phyloP scores from a whole-genome alignment of 2,797 vertebrate species.

The Sciurus vulgaris region DNA sequence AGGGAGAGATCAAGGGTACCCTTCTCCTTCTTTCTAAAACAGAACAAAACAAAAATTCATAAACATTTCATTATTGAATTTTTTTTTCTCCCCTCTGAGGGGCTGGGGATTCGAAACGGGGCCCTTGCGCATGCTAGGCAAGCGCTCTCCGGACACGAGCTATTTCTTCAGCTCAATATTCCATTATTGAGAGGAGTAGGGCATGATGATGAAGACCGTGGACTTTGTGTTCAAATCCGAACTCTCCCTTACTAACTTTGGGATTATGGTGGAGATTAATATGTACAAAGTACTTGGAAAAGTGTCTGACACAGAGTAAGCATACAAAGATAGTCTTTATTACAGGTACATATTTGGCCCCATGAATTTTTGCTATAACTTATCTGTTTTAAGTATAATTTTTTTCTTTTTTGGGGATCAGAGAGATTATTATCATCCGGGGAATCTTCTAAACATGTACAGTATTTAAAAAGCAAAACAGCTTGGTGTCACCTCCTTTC shows the following conservation, averaged over 20 bases:
- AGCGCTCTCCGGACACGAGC: too few relatives aligned
- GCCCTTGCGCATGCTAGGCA: too few relatives aligned
- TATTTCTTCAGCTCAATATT: too few relatives aligned
- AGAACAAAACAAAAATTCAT: background rate
- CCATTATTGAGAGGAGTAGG: background rate
- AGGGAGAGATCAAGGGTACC: background rate
- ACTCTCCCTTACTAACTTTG: background rate
- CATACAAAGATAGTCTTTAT: background rate
- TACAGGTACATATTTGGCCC: background rate
- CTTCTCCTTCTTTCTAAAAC: background rate
- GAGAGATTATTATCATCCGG: background rate
- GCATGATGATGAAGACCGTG: background rate
- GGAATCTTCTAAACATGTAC: background rate
- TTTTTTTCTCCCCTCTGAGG: too few relatives aligned
- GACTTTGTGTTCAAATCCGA: background rate
- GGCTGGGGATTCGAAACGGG: too few relatives aligned
- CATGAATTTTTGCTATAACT: constrained; percentile 34
- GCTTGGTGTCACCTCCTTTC: background rate
- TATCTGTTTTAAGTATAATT: background rate
- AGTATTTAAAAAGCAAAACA: background rate
- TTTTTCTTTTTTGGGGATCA: background rate
- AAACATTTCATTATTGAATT: background rate
- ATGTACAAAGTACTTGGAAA: background rate
- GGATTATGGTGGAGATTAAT: background rate
- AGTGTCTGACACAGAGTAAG: background rate